These are phyloP conservation scores for Cygnus olor DNA, from an alignment of 2,797 vertebrate species.

Conservation along the genomic window DNA sequence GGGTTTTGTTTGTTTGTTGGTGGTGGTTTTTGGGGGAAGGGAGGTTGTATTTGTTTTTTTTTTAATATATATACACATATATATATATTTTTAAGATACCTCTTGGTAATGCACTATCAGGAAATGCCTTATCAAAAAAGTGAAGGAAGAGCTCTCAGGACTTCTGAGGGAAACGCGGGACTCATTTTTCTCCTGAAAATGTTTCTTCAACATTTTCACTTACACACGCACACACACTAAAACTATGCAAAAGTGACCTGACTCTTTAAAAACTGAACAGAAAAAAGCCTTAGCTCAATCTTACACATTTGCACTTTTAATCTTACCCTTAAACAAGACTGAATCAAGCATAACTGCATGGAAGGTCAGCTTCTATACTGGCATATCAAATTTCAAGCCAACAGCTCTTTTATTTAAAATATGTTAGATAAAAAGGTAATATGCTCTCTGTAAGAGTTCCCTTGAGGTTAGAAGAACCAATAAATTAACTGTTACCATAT, in stretches of 20 bases:
- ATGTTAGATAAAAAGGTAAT: conserved; percentile 72
- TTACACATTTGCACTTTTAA: conserved; percentile 38
- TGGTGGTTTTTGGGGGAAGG: too few species aligned
- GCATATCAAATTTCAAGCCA: conserved; percentile 67
- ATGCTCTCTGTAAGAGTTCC: conserved; percentile 66
- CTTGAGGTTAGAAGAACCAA: conserved; percentile 56
- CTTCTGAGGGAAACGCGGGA: neutral
- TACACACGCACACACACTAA: neutral
- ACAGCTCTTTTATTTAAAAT: conserved; percentile 67
- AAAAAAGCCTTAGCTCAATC: conserved; percentile 6
- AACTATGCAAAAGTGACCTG: neutral
- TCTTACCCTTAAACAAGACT: conserved; percentile 28
- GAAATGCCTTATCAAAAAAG: neutral
- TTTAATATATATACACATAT: too few species aligned
- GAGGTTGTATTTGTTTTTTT: too few species aligned
- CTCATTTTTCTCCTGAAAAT: neutral
- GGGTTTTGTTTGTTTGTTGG: neutral
- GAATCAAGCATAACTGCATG: conserved; percentile 22
- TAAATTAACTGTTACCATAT: conserved; percentile 76
- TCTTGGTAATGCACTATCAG: neutral
- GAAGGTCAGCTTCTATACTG: conserved; percentile 33
- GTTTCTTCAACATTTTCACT: neutral
- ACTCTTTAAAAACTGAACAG: neutral
- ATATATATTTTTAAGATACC: neutral
- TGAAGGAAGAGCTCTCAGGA: neutral